Base-by-base conservation (phyloP, 2,888 invertebrate genomes). In the Drosophila nr. perissopoda region DNA sequence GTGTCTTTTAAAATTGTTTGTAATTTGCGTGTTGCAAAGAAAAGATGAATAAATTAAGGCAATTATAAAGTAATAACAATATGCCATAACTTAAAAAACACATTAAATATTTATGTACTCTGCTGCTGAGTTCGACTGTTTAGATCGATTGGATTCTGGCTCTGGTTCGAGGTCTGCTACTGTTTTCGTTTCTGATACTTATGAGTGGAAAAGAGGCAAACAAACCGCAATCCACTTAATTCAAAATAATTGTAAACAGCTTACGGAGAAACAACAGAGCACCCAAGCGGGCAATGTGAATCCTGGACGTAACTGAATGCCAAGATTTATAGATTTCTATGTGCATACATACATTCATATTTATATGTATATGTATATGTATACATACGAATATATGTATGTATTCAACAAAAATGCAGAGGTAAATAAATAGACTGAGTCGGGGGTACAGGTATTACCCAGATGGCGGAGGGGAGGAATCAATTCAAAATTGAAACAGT, bases 201-300 rank as follows among this genome's bases (percentile, higher is more conserved):
- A 33, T 18, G 11, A 29, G 25, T 58, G 34, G 4, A 25, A 45
- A 27, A 45, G 38, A 54, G 51, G 40, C 52, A 74, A 83, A 76
- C 69, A 69, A 69, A 65, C 38, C 49, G 53, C 69, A 56, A 81
- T 67, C 69, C 73, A 85, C 73, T 84, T 87, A 85, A 85, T 69
- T 73, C 72, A 73, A 85, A 85, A 80, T 66, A 85, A 80, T 87
- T 85, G 78, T 85, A 85, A 85, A 85, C 84, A 85, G 69, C 48
- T 57, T 58, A 25, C 40, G 16, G 64, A 83, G 67, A 78, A 73
- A 65, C 63, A 68, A 78, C 73, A 73, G 61, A 69, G 57, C 69
- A 69, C 49, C 70, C 61, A 63, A 64, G 63, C 36, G 40, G 56
- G 54, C 68, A 68, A 64, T 60, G 53, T 61, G 79, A 75, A 78